phyloP scores from a whole-genome alignment of 2,797 vertebrate genomes.

The Thunnus albacares region DNA sequence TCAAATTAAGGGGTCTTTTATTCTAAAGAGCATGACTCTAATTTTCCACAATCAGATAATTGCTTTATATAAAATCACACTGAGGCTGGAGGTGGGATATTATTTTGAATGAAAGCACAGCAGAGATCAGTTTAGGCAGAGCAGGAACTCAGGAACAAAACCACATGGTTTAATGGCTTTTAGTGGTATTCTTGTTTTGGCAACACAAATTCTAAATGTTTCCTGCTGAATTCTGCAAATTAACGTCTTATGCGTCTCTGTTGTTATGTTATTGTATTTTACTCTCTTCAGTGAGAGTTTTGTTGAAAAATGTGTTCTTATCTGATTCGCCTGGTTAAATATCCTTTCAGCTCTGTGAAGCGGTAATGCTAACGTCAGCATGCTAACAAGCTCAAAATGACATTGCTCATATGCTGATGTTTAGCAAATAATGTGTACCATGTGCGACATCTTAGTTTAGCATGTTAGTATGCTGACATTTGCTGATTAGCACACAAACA shows the following conservation, averaged over 20 bases:
- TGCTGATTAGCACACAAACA: too few relatives aligned
- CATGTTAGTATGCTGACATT: too few relatives aligned
- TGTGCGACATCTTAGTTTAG: too few relatives aligned
- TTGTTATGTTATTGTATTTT: neutral
- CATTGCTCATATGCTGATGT: neutral
- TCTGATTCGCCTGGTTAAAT: too few relatives aligned
- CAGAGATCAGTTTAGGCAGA: constrained; percentile 2
- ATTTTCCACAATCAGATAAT: constrained; percentile 55
- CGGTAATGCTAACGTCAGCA: too few relatives aligned
- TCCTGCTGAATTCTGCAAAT: constrained; percentile 25
- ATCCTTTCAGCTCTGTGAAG: too few relatives aligned
- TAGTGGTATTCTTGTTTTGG: constrained; percentile 17
- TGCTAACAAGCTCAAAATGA: neutral
- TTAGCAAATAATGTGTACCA: neutral
- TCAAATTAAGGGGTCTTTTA: constrained; percentile 49
- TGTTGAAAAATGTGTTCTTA: too few relatives aligned
- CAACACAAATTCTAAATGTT: constrained; percentile 15
- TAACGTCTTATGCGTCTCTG: neutral
- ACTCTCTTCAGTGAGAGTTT: too few relatives aligned
- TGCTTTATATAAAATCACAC: constrained; percentile 23
- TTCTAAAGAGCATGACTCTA: constrained; percentile 46
- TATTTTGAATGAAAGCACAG: constrained; percentile 37
- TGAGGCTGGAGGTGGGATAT: constrained; percentile 21
- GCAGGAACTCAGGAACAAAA: constrained; percentile 16
- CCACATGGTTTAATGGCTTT: constrained; percentile 30